Conservation (phyloP, 2,888 invertebrate species). For the Pecten maximus region DNA sequence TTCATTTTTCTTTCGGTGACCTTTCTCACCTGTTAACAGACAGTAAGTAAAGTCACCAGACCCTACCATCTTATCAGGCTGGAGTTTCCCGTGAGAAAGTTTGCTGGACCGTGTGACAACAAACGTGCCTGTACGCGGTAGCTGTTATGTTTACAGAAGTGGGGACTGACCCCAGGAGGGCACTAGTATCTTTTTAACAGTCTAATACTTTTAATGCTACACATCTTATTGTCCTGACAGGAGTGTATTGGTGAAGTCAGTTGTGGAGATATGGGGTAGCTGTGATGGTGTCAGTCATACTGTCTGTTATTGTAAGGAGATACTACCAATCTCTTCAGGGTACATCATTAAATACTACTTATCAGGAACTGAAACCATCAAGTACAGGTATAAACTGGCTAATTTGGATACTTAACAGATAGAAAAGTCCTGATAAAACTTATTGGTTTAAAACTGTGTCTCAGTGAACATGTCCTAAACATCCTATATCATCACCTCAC, state of each 20-base stretch:
- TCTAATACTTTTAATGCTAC: not conserved
- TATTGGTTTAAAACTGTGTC: not conserved
- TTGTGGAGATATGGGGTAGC: not conserved
- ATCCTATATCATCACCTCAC: not conserved
- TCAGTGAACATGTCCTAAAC: not conserved
- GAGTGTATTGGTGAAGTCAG: not conserved
- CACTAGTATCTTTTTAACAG: not conserved
- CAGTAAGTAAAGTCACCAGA: slow-evolving; percentile 14
- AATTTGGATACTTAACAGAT: not conserved
- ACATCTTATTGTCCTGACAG: not conserved
- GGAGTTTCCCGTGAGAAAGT: slow-evolving; percentile 55
- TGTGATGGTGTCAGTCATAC: not conserved
- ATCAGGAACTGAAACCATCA: not conserved
- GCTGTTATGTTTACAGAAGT: not conserved
- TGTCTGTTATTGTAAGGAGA: not conserved
- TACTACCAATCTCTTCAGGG: not conserved
- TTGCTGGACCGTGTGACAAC: slow-evolving; percentile 43
- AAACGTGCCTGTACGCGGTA: slow-evolving; percentile 20
- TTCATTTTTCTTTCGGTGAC: slow-evolving; percentile 34
- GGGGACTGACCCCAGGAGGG: not conserved
- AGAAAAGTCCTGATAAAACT: not conserved
- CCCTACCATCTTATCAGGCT: slow-evolving; percentile 14
- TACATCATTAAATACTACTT: not conserved
- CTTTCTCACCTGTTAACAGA: slow-evolving; percentile 26
- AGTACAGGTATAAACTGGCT: slow-evolving; percentile 18